These are phyloP conservation scores for Dysidea cf. avara DNA, from an alignment of 37 sponge, comb jelly and placozoan species.

Conservation along the genomic window DNA sequence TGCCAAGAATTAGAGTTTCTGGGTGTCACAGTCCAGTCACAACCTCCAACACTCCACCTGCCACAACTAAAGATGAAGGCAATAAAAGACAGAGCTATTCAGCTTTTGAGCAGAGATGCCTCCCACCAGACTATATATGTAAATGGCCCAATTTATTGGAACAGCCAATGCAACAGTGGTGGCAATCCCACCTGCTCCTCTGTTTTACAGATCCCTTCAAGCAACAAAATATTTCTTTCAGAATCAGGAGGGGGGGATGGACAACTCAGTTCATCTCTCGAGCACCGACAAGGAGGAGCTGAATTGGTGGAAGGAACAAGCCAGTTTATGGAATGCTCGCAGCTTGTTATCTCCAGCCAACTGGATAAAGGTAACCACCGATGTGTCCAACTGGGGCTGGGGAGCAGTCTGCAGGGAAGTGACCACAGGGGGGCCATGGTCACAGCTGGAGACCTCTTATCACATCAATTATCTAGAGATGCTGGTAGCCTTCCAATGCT, in stretches of 20 bases:
- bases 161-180: background rate
- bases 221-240: too few relatives aligned
- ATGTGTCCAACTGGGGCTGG: slow-evolving; percentile 21
- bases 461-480: slow-evolving; percentile 19
- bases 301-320: slow-evolving; percentile 11
- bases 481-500: background rate
- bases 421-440: slow-evolving; percentile 31
- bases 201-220: slow-evolving; percentile 27
- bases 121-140: slow-evolving; percentile 10
- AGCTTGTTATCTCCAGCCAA: too few relatives aligned
- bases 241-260: background rate
- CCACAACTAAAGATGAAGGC: background rate
- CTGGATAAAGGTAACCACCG: slow-evolving; percentile 5
- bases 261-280: background rate
- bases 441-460: background rate
- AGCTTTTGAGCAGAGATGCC: too few relatives aligned
- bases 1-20: slow-evolving; percentile 26
- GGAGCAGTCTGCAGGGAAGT: slow-evolving; percentile 5
- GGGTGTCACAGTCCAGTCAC: slow-evolving; percentile 25
- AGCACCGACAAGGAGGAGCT: background rate
- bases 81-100: background rate
- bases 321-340: too few relatives aligned
- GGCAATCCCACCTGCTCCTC: slow-evolving; percentile 27
- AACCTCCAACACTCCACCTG: slow-evolving; percentile 10
- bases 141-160: too few relatives aligned